Evolutionary conservation across 2,113 vertebrate species (phyloP).

Genomic region (Phylloscopus trochiloides): DNA sequence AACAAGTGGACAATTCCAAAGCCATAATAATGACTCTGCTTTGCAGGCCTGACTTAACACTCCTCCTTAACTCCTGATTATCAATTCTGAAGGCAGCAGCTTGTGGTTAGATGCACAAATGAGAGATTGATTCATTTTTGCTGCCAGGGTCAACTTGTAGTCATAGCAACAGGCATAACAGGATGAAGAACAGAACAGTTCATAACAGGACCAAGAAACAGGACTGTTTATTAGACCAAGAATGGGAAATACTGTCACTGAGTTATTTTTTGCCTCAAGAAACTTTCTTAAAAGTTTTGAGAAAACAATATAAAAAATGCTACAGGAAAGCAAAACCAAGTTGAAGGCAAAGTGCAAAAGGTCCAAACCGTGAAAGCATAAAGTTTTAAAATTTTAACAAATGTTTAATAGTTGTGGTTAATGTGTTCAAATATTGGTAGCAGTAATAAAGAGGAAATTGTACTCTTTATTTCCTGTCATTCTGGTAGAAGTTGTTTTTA

Average conservation of each 20-base stretch:
- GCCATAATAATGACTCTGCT: not conserved
- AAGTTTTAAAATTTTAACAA: not conserved
- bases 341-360: not conserved
- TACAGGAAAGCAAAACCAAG: not conserved
- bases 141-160: slow-evolving; percentile 41
- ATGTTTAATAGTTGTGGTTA: not conserved
- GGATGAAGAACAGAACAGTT: slow-evolving; percentile 41
- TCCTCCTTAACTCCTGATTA: not conserved
- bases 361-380: not conserved
- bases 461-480: not conserved
- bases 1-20: not conserved
- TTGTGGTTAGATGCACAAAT: slow-evolving; percentile 25
- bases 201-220: slow-evolving; percentile 12
- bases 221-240: slow-evolving; percentile 2
- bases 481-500: not conserved
- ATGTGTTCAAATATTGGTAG: not conserved
- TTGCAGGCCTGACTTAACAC: not conserved
- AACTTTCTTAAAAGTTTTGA: not conserved
- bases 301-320: not conserved
- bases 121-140: slow-evolving; percentile 28
- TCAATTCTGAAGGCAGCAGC: not conserved
- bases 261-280: slow-evolving; percentile 13
- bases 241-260: not conserved
- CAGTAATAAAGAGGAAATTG: not conserved
- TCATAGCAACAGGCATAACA: slow-evolving; percentile 53